phyloP scores from a whole-genome alignment of 2,888 invertebrate genomes.

The Tinea semifulvella region DNA sequence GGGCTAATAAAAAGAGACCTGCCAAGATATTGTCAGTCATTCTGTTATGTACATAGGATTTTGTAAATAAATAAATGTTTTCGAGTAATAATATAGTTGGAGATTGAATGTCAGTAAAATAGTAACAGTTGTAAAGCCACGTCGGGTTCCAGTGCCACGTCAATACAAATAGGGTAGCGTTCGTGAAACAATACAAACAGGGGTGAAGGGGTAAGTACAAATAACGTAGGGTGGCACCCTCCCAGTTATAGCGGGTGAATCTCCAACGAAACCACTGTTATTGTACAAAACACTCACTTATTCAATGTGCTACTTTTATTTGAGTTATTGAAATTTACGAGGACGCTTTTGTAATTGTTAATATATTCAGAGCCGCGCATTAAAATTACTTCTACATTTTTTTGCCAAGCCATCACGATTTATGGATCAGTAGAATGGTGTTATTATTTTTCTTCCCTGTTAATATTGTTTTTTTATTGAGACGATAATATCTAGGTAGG shows the following conservation, averaged over 20 bases:
- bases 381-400: slow-evolving; percentile 8
- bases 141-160: slow-evolving; percentile 19
- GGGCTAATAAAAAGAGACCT: no score
- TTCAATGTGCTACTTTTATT: slow-evolving; percentile 14
- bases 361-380: slow-evolving; percentile 9
- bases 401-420: slow-evolving; percentile 7
- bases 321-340: slow-evolving; percentile 12
- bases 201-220: slow-evolving; percentile 48
- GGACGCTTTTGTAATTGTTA: slow-evolving; percentile 10
- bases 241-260: slow-evolving; percentile 14
- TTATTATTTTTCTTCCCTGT: background rate
- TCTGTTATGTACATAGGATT: no score
- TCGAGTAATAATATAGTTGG: slow-evolving; percentile 9
- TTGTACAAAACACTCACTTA: slow-evolving; percentile 27
- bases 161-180: slow-evolving; percentile 45
- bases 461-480: no score
- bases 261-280: slow-evolving; percentile 36
- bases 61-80: background rate
- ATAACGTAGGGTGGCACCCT: slow-evolving; percentile 38
- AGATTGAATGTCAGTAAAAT: slow-evolving; percentile 26
- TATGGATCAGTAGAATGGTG: background rate
- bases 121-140: slow-evolving; percentile 45
- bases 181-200: slow-evolving; percentile 52
- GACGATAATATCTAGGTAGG: no score
- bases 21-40: no score